A percentile compares a stretch with the other conserved stretches of the same genome.
Conservation (phyloP, 2,113 vertebrate species). For the Pongo pygmaeus region DNA sequence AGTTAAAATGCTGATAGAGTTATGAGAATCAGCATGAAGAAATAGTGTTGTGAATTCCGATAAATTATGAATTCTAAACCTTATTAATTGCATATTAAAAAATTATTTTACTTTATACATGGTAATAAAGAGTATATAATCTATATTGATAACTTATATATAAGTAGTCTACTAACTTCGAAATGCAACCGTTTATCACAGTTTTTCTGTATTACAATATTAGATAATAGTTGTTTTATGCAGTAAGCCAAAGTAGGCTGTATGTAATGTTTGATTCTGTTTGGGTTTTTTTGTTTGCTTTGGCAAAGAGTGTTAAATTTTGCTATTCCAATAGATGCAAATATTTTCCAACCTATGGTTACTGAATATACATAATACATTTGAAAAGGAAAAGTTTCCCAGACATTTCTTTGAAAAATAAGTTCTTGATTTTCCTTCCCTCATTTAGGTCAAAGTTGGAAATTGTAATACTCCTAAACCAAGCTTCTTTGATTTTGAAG, state of each 20-base stretch:
- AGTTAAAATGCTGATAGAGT: background rate
- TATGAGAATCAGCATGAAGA: conserved; percentile 8
- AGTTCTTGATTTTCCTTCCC: conserved; percentile 50
- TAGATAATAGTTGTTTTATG: background rate
- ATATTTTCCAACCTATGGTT: conserved; percentile 41
- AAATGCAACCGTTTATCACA: background rate
- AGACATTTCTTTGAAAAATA: conserved; percentile 61
- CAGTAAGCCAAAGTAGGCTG: background rate
- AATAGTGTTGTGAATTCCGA: conserved; percentile 8
- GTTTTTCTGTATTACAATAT: background rate
- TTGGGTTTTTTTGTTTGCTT: conserved; percentile 32
- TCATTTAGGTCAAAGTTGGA: conserved; percentile 93
- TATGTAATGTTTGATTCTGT: conserved; percentile 2
- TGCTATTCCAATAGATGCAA: background rate
- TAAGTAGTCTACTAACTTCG: conserved; percentile 19
- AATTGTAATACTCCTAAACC: conserved; percentile 95
- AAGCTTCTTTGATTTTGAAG: conserved; percentile 98
- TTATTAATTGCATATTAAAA: conserved; percentile 44
- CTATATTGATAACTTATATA: conserved; percentile 13
- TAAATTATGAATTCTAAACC: conserved; percentile 11
- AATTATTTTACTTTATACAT: conserved; percentile 33
- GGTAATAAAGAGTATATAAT: background rate
- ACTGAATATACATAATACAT: background rate
- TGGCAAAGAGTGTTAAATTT: conserved; percentile 48
- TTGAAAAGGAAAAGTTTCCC: conserved; percentile 35